These are phyloP conservation scores for Platysternon megacephalum DNA, from an alignment of 2,113 vertebrate species.

Conservation along the genomic window DNA sequence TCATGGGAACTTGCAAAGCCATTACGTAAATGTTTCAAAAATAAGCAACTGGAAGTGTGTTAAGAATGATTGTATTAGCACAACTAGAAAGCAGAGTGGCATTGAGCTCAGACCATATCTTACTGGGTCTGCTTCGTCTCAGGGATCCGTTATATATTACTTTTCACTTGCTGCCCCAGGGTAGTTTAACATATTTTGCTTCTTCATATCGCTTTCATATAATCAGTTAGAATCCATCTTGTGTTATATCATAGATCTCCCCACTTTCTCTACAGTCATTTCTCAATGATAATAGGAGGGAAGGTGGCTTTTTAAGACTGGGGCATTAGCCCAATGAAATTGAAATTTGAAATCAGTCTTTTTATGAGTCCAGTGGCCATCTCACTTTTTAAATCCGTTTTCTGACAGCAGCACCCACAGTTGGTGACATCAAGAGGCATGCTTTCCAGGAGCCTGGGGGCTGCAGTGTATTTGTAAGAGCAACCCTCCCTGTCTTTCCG, in stretches of 20 bases:
- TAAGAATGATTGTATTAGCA: not conserved
- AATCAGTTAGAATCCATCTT: not conserved
- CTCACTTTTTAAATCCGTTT: not conserved
- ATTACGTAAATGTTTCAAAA: not conserved
- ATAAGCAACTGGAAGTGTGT: not conserved
- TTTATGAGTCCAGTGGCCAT: not conserved
- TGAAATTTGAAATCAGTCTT: not conserved
- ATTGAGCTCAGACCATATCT: not conserved
- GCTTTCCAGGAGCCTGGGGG: not conserved
- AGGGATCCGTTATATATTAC: not conserved
- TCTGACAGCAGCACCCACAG: not conserved
- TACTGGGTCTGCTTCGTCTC: rapidly evolving
- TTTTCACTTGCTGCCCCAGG: not conserved
- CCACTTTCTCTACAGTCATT: conserved; percentile 13
- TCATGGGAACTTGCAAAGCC: conserved; percentile 5
- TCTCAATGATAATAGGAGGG: not conserved
- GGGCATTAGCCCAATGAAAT: not conserved
- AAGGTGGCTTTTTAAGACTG: not conserved
- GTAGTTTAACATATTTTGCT: not conserved
- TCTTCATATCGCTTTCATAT: not conserved
- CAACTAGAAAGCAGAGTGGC: not conserved
- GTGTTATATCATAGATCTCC: not conserved
- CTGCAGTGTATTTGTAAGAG: not conserved
- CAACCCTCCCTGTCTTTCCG: not conserved
- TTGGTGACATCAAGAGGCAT: conserved; percentile 12